Evolutionary conservation across 2,888 invertebrate species (phyloP).

Genomic region (Hedya salicella): DNA sequence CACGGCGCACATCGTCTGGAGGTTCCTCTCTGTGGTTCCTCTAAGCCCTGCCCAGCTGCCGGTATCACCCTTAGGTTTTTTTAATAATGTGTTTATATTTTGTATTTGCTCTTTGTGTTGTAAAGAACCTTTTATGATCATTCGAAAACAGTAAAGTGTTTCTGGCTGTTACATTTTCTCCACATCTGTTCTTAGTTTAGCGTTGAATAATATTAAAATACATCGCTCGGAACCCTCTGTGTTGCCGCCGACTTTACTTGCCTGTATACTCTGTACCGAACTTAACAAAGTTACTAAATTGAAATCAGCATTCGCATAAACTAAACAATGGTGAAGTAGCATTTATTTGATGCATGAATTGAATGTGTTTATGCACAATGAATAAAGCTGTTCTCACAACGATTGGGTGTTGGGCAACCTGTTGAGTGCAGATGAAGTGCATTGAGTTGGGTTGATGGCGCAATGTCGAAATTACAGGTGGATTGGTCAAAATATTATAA

Average conservation of each 20-base stretch:
- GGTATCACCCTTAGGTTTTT: too few species aligned
- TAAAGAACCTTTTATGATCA: too few species aligned
- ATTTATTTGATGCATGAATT: constrained; percentile 36
- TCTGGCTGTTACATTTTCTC: too few species aligned
- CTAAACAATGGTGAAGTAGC: constrained; percentile 34
- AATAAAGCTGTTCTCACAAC: constrained; percentile 35
- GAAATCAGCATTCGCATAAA: constrained; percentile 33
- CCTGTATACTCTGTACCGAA: constrained; percentile 8
- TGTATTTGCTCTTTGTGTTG: too few species aligned
- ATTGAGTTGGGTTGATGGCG: constrained; percentile 12
- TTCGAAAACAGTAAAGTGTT: too few species aligned
- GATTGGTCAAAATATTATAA: not conserved
- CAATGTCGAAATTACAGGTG: constrained; percentile 3
- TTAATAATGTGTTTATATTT: too few species aligned
- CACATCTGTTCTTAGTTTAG: too few species aligned
- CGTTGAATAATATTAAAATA: not conserved
- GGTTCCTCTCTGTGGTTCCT: too few species aligned
- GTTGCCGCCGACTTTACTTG: not conserved
- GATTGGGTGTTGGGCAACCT: constrained; percentile 31
- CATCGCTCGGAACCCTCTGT: not conserved
- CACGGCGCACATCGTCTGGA: too few species aligned
- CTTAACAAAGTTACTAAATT: constrained; percentile 30
- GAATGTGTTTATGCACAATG: constrained; percentile 38
- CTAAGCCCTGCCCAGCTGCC: too few species aligned
- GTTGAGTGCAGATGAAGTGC: constrained; percentile 25